These are phyloP conservation scores for Homarus americanus DNA, from an alignment of 1,140 invertebrate species.

Conservation along the genomic window DNA sequence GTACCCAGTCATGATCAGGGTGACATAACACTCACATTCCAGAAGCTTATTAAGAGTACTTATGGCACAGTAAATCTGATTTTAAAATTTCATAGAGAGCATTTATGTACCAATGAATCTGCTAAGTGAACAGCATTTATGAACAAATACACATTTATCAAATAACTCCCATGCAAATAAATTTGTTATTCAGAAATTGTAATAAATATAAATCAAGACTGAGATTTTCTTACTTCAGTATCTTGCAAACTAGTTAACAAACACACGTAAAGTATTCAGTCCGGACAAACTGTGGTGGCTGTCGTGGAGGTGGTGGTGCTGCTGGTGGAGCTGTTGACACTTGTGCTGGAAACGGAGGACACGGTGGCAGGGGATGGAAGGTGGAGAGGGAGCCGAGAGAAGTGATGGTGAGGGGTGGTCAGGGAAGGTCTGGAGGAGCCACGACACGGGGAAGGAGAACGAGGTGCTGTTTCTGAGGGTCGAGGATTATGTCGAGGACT, in stretches of 20 bases:
- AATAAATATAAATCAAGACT: not conserved
- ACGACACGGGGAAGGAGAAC: not conserved
- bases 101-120: too few relatives aligned
- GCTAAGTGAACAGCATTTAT: not conserved
- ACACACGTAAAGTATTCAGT: not conserved
- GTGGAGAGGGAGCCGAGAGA: slow-evolving; percentile 1
- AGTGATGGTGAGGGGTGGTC: not conserved
- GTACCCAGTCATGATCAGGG: too few relatives aligned
- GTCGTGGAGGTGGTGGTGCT: not conserved
- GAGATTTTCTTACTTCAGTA: not conserved
- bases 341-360: not conserved
- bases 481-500: slow-evolving; percentile 15
- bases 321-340: not conserved
- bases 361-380: slow-evolving; percentile 1
- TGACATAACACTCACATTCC: too few relatives aligned
- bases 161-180: not conserved
- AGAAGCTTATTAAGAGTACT: too few relatives aligned
- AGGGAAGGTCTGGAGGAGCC: not conserved
- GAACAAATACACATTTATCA: not conserved
- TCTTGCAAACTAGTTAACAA: not conserved
- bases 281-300: not conserved
- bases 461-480: not conserved
- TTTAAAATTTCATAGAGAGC: too few relatives aligned
- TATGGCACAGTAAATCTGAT: too few relatives aligned
- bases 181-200: not conserved